Base-by-base conservation (phyloP, 1,140 invertebrate genomes). In the Drosophila kepulauana region DNA sequence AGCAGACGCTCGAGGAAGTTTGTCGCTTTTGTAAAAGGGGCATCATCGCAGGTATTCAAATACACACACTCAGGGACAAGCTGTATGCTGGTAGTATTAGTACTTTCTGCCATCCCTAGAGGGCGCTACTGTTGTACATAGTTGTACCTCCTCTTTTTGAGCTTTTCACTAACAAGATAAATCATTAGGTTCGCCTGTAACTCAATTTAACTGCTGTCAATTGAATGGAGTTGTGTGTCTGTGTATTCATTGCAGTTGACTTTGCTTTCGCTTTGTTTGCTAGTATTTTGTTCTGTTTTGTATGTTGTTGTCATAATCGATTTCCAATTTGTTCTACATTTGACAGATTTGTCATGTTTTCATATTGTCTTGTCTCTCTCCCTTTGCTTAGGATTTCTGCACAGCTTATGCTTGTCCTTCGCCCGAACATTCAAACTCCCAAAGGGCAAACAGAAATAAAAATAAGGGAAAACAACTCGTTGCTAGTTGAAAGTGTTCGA, bases 141-240 rank as follows among this genome's bases (percentile, higher is more conserved):
- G 5, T 5, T 33, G 20, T 41, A 43, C 33, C 28, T 33, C 11
- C 25, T 25, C 10, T 20, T 49, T 3, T 25, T 25, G 20, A 25
- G 30, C 30, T 16, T 15, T 62, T 25, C 61, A 66, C 72, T 75
- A 75, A 75, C 72, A 75, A 75, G 72, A 75, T 75, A 75, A 75
- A 75, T 75, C 72, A 75, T 75, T 70, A 75, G 64, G 71, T 45
- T 41, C 38, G 33, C 41, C 57, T 66, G 30, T 66, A 69, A 75
- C 72, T 75, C 66, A 75, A 75, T 75, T 75, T 75, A 54, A 70
- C 72, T 75, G 72, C 72, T 70, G 72, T 64, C 67, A 74, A 74
- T 63, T 70, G 66, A 62, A 13, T 56, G 57, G 51, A 57, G 38
- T 56, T 54, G 6, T 52, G 20, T 65, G 30, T 68, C 8, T 15